Conservation (phyloP, 2,797 vertebrate species). For the Sebastes steindachneri region DNA sequence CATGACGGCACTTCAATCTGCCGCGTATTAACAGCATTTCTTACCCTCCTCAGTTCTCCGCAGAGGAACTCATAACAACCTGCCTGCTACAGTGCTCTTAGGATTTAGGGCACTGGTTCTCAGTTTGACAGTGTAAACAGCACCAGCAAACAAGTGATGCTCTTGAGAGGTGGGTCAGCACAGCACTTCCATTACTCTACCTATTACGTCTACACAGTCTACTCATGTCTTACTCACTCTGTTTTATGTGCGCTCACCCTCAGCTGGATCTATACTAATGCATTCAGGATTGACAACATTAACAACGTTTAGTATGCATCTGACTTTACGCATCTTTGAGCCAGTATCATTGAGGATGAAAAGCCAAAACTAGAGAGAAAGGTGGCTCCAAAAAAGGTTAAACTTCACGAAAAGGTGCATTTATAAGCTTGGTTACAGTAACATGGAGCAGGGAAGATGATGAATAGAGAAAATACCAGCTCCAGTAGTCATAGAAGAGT, state of each 20-base stretch:
- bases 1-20: slow-evolving; percentile 61
- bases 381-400: background rate
- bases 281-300: slow-evolving; percentile 13
- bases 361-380: background rate
- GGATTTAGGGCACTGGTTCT: background rate
- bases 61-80: slow-evolving; percentile 27
- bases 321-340: background rate
- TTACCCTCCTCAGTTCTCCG: slow-evolving; percentile 28
- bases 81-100: background rate
- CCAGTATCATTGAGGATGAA: background rate
- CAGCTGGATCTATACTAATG: slow-evolving; percentile 37
- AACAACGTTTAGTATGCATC: background rate
- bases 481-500: background rate
- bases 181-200: slow-evolving; percentile 1
- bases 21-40: slow-evolving; percentile 50
- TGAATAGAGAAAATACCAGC: background rate
- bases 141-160: slow-evolving; percentile 2
- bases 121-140: slow-evolving; percentile 10
- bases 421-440: background rate
- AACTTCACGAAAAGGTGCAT: background rate
- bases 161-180: slow-evolving; percentile 21
- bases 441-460: background rate
- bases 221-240: background rate
- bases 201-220: background rate
- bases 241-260: background rate